Base-by-base conservation (phyloP, 2,797 vertebrate genomes). In the Glossophaga mutica region DNA sequence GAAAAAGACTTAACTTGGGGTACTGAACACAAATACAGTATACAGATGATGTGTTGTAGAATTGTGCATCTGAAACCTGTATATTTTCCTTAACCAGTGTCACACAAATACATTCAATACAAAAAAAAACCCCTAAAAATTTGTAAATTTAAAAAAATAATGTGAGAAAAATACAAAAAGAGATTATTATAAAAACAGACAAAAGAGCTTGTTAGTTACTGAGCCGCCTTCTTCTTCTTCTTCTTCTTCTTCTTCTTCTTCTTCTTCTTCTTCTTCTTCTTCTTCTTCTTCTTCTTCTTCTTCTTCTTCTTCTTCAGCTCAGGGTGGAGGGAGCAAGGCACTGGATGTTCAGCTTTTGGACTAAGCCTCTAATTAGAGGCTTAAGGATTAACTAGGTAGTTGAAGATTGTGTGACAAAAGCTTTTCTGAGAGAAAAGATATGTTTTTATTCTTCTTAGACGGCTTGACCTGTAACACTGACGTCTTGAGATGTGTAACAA, bases 341-440 rank as follows among this genome's bases (percentile, higher is more conserved):
- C 74, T 44, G 39, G 26, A 59, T 92, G 19, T 87, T 97, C 87
- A 79, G 46, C 83, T 90, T 97, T 81, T 62, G n/a, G 24, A 84
- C 57, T 73, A 93, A 37, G 96, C 91, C 44, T 95, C 39, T 94
- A 96, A 96, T 94, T 93, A 93, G 67, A 94, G 8, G 37, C 70
- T 96, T 97, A 95, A 87, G 81, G 67, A 78, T 96, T 94, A 94
- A 65, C 42, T 10, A 81, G 86, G 55, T 52, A 77, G 29, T 93
- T 52, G 12, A 9, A 89, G 52, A 74, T 57, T 62, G 32, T 90
- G 70, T n/a, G 14, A 94, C 96, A 24, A 85, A 94, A 94, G 79
- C 19, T 95, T 96, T 97, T 85, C 29, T 93, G 16, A 76, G 39
- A 89, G 67, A 65, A 92, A 95, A 95, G 32, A 48, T 19, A 9